A percentile compares a stretch with the other conserved stretches of the same genome.
These are phyloP conservation scores for Cantharis lateralis DNA, from an alignment of 2,888 invertebrate genomes.

Conservation along the genomic window DNA sequence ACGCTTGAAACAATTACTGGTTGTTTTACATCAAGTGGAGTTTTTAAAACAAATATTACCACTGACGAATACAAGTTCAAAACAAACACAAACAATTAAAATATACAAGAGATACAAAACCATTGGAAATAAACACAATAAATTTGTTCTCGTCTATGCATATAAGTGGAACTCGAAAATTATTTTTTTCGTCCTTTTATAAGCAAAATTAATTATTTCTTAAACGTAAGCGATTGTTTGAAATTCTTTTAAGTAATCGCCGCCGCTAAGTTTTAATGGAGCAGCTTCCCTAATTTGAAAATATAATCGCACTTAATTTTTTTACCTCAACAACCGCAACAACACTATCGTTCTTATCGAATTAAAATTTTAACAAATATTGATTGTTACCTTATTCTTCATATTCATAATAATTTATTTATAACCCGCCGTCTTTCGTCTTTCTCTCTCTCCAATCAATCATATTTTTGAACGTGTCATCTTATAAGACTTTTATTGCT, in stretches of 20 bases:
- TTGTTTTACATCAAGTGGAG: conserved; percentile 30
- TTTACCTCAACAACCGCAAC: neutral
- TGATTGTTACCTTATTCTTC: neutral
- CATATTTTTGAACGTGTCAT: neutral
- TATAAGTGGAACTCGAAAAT: conserved; percentile 6
- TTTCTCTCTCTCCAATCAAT: neutral
- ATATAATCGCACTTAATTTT: neutral
- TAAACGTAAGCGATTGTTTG: neutral
- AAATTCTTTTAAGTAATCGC: neutral
- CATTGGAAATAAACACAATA: conserved; percentile 20
- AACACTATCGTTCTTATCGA: neutral
- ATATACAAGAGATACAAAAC: conserved; percentile 22
- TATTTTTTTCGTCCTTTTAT: conserved; percentile 2
- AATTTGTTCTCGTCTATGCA: conserved; percentile 10
- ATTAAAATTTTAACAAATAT: neutral
- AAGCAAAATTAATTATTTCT: conserved; percentile 21
- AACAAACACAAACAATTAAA: conserved; percentile 32
- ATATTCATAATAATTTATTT: neutral
- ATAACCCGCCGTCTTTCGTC: neutral
- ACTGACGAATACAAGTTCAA: conserved; percentile 27
- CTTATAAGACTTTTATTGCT: neutral
- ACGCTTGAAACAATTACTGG: conserved; percentile 31
- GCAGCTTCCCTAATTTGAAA: neutral
- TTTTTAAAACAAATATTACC: conserved; percentile 20
- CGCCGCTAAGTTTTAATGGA: neutral